Evolutionary conservation across 2,113 vertebrate species (phyloP).

Genomic region (Brachionichthys hirsutus): DNA sequence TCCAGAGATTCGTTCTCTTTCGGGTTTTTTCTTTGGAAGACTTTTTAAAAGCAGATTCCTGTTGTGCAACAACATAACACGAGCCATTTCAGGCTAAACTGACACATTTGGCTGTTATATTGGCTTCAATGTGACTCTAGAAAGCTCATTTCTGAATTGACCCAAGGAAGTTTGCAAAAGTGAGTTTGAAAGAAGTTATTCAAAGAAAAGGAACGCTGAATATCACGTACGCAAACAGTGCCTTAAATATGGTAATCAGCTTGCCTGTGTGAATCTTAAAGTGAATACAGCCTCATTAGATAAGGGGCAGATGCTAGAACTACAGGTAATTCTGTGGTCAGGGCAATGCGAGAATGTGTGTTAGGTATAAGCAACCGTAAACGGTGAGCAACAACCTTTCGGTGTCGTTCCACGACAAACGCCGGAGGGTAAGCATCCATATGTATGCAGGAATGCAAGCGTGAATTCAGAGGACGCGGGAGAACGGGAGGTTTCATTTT

Average conservation of each 20-base stretch:
- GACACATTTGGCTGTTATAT: too few species aligned
- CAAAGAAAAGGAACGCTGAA: background rate
- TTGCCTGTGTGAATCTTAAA: background rate
- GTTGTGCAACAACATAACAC: too few species aligned
- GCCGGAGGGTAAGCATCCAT: slow-evolving; percentile 22
- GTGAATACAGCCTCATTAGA: slow-evolving; percentile 26
- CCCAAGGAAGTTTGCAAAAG: too few species aligned
- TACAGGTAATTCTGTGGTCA: background rate
- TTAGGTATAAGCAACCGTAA: slow-evolving; percentile 2
- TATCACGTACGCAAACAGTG: too few species aligned
- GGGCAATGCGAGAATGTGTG: slow-evolving; percentile 6
- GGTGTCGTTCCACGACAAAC: background rate
- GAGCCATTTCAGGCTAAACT: too few species aligned
- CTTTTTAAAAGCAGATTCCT: too few species aligned
- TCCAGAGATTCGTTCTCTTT: too few species aligned
- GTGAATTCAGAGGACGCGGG: slow-evolving; percentile 5
- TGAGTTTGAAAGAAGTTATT: background rate
- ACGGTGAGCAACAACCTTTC: slow-evolving; percentile 27
- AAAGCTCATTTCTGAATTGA: too few species aligned
- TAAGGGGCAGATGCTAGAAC: background rate
- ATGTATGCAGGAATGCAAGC: slow-evolving; percentile 7
- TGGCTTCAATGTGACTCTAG: too few species aligned
- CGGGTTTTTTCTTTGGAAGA: too few species aligned
- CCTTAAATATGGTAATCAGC: too few species aligned
- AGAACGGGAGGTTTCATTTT: slow-evolving; percentile 15